Evolutionary conservation across 1,140 invertebrate species (phyloP).

Genomic region (Cryptotermes secundus): DNA sequence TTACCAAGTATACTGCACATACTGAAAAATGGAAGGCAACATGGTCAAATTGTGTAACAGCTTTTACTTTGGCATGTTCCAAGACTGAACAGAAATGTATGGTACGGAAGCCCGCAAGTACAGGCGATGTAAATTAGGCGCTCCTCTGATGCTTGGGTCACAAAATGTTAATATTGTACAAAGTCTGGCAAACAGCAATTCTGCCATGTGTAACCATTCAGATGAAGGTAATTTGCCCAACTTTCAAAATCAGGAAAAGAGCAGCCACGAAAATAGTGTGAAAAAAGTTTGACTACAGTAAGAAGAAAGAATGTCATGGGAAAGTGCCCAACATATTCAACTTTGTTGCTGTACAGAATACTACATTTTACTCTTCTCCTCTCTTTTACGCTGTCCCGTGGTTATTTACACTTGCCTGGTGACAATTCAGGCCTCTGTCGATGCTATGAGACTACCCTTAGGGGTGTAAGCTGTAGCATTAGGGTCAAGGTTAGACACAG

Average conservation of each 20-base stretch:
- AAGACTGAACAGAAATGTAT: not conserved
- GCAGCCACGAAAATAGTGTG: not conserved
- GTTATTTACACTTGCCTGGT: not conserved
- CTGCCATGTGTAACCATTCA: not conserved
- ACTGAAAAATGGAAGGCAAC: slow-evolving; percentile 10
- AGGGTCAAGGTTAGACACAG: slow-evolving; percentile 77
- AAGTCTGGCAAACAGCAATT: not conserved
- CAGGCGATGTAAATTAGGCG: not conserved
- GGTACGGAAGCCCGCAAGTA: slow-evolving; percentile 6
- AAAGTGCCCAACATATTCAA: not conserved
- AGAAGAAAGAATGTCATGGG: not conserved
- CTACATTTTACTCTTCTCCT: slow-evolving; percentile 16
- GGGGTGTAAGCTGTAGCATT: slow-evolving; percentile 91
- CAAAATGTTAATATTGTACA: not conserved
- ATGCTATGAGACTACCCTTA: slow-evolving; percentile 61
- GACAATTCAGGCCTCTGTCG: slow-evolving; percentile 56
- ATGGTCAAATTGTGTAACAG: not conserved
- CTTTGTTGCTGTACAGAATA: slow-evolving; percentile 18
- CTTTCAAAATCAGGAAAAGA: not conserved
- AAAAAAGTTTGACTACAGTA: slow-evolving; percentile 6
- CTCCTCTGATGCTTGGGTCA: not conserved
- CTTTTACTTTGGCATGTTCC: not conserved
- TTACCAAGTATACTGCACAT: not conserved
- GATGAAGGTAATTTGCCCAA: not conserved
- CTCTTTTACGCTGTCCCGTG: not conserved